These are phyloP conservation scores for Campoletis sonorensis DNA, from an alignment of 1,140 invertebrate species.

Conservation along the genomic window DNA sequence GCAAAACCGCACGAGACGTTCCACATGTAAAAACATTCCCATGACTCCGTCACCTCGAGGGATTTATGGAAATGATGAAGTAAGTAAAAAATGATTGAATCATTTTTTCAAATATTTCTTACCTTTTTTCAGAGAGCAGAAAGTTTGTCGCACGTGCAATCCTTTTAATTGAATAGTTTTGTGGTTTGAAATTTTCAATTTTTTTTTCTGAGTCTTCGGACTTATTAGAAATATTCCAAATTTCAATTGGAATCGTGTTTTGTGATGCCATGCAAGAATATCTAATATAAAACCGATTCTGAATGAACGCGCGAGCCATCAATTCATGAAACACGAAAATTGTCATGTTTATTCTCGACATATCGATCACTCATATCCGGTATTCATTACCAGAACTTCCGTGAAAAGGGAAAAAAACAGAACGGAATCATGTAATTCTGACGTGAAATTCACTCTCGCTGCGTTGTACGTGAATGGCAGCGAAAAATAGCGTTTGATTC, in stretches of 20 bases:
- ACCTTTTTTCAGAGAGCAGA: not conserved
- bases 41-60: not conserved
- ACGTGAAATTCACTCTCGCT: slow-evolving; percentile 4
- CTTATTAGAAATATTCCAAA: no score
- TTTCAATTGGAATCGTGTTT: no score
- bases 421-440: not conserved
- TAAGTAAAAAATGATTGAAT: not conserved
- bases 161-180: no score
- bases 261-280: no score
- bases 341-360: not conserved
- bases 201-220: no score
- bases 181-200: no score
- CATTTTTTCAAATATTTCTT: not conserved
- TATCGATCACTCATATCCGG: not conserved
- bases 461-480: not conserved
- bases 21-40: not conserved
- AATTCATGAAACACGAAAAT: no score
- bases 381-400: not conserved
- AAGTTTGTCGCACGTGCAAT: no score
- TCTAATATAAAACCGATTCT: no score
- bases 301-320: no score
- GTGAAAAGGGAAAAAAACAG: not conserved
- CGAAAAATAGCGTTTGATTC: not conserved
- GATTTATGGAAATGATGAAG: not conserved
- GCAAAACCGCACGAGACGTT: not conserved